These are phyloP conservation scores for Prunella himalayana DNA, from an alignment of 2,113 vertebrate genomes.

Conservation along the genomic window DNA sequence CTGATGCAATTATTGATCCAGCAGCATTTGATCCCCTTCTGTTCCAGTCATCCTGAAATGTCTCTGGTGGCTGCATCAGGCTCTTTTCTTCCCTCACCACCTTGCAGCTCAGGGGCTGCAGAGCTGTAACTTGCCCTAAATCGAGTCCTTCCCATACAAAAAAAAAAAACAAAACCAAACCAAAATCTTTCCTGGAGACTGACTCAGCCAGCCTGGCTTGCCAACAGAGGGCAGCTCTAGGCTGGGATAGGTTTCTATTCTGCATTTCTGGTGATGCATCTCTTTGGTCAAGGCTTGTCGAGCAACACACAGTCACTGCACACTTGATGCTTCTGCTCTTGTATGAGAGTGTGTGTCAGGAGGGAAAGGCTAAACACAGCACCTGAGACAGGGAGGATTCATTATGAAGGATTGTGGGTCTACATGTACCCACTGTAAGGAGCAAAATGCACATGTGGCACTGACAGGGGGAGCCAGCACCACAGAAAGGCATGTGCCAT, in stretches of 20 bases:
- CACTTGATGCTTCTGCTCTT: not conserved
- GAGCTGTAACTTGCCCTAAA: not conserved
- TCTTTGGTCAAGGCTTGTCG: not conserved
- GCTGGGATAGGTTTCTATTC: not conserved
- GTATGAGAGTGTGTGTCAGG: not conserved
- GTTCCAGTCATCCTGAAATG: not conserved
- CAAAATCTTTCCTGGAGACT: not conserved
- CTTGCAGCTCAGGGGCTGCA: not conserved
- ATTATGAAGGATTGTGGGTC: rapidly evolving
- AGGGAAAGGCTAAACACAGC: not conserved
- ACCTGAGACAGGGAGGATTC: not conserved
- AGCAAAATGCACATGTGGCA: not conserved
- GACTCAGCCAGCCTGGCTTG: not conserved
- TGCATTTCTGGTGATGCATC: not conserved
- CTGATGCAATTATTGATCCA: not conserved
- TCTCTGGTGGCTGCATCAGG: not conserved
- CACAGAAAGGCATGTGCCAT: not conserved
- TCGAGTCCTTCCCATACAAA: not conserved
- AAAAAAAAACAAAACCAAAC: not conserved
- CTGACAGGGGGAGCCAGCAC: not conserved
- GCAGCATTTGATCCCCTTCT: not conserved
- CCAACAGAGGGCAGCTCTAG: not conserved
- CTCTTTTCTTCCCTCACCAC: not conserved
- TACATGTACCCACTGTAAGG: rapidly evolving
- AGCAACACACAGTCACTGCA: not conserved